Percentiles rank a stretch among this genome's conserved stretches.
Evolutionary conservation across 2,797 vertebrate species (phyloP).

Genomic region (Ambastaia sidthimunki): DNA sequence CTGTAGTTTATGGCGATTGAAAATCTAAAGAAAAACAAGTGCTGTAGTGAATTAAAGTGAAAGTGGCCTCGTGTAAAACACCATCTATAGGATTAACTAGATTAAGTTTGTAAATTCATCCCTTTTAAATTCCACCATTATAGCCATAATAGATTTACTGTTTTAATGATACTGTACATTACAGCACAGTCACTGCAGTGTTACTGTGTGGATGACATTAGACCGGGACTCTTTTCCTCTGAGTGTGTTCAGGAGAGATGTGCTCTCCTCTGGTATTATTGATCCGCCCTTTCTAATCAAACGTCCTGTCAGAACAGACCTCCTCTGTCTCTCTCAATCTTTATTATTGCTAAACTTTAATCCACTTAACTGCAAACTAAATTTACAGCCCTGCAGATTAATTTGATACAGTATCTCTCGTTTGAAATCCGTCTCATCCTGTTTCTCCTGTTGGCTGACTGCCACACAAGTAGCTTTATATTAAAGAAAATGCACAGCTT

Average conservation of each 20-base stretch:
- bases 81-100: too few species aligned
- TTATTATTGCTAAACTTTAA: slow-evolving; percentile 14
- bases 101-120: too few species aligned
- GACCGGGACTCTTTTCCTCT: neutral
- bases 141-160: too few species aligned
- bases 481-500: neutral
- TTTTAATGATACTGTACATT: too few species aligned
- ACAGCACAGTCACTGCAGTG: too few species aligned
- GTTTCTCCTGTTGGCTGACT: neutral
- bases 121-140: too few species aligned
- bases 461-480: neutral
- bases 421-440: neutral
- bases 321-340: slow-evolving; percentile 37
- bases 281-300: slow-evolving; percentile 30
- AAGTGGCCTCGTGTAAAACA: too few species aligned
- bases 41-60: too few species aligned
- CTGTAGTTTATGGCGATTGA: too few species aligned
- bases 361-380: slow-evolving; percentile 24
- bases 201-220: too few species aligned
- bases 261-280: slow-evolving; percentile 45
- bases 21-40: too few species aligned
- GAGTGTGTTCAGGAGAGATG: slow-evolving; percentile 1
- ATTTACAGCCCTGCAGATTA: slow-evolving; percentile 28
- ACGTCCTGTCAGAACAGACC: neutral
- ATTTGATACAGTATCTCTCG: neutral